Conservation (phyloP, 2,113 vertebrate species). For the Helogale parvula region DNA sequence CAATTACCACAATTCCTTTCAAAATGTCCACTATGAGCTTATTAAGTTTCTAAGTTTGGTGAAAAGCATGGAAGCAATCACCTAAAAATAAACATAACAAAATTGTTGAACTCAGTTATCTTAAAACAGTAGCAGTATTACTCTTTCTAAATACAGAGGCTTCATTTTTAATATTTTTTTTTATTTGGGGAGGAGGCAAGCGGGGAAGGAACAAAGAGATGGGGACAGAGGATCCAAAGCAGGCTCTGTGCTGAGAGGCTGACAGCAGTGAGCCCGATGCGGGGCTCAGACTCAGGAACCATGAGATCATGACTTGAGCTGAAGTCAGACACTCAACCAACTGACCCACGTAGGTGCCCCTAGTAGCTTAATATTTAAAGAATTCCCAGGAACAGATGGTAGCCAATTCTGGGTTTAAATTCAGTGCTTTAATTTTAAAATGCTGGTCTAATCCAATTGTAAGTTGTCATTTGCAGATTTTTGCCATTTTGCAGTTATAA, state of each 20-base stretch:
- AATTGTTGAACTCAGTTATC: slow-evolving; percentile 39
- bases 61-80: slow-evolving; percentile 35
- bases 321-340: too few relatives aligned
- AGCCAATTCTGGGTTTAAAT: slow-evolving; percentile 45
- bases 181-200: too few relatives aligned
- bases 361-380: slow-evolving; percentile 47
- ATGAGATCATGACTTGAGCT: too few relatives aligned
- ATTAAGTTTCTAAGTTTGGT: slow-evolving; percentile 42
- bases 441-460: slow-evolving; percentile 44
- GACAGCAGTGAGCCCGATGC: too few relatives aligned
- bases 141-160: slow-evolving; percentile 47
- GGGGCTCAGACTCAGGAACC: too few relatives aligned
- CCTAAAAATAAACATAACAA: slow-evolving; percentile 64
- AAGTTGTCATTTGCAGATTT: slow-evolving; percentile 42
- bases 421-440: slow-evolving; percentile 62
- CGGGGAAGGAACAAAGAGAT: too few relatives aligned
- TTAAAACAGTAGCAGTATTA: slow-evolving; percentile 53
- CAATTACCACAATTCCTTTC: slow-evolving; percentile 39
- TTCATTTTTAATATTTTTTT: slow-evolving; percentile 10
- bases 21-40: not conserved
- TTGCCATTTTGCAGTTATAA: slow-evolving; percentile 46
- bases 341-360: too few relatives aligned
- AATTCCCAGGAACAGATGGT: slow-evolving; percentile 57
- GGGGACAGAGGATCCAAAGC: too few relatives aligned
- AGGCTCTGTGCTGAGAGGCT: too few relatives aligned